Base-by-base conservation (phyloP, 53 echinoderm and acorn worm species). In the Zoroaster sp. region DNA sequence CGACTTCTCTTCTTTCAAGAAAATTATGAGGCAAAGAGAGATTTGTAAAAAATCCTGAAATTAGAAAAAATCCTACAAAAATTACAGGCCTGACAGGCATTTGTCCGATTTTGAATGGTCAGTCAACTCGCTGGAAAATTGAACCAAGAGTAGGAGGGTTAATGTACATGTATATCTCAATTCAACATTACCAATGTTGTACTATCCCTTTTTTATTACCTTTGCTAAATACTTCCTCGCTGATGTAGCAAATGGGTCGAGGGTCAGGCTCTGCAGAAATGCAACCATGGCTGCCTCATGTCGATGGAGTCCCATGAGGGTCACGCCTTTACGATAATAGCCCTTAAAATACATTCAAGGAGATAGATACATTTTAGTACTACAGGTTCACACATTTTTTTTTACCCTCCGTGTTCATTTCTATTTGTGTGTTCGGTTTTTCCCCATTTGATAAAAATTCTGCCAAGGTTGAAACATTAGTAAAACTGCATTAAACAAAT, bases 281-380 rank as follows among this genome's bases (percentile, higher is more conserved):
- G 98, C 92, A 31, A 92, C 51, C 35, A 94, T 69, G 15, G 95
- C 98, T 30, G 92, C 92, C 35, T 95, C 95, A 51, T 89, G 66
- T n/a, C 82, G 67, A 12, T 87, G 73, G 11, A 93, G 91, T 9
- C 79, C 87, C 35, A 74, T 70, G 13, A 98, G 82, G 41, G 95
- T 94, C 43, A 91, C 45, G 31, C 95, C 95, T 91, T 96, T 95
- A 54, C 98, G 68, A 79, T 93, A 98, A 46, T 91, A 94, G 34
- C 95, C 95, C 98, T 98, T 73, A 45, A 83, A 78, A 28, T 5
- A 59, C 35, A 47, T 40, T 8, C 3, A 10, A 18, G 1, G 7
- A 35, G 4, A 52, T 3, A 47, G 20, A 75, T 1, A n/a, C n/a
- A n/a, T n/a, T n/a, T n/a, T n/a, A 3, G 18, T 40, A 40, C n/a